Base-by-base conservation (phyloP, 1,140 invertebrate genomes). In the Hylaeus volcanicus region DNA sequence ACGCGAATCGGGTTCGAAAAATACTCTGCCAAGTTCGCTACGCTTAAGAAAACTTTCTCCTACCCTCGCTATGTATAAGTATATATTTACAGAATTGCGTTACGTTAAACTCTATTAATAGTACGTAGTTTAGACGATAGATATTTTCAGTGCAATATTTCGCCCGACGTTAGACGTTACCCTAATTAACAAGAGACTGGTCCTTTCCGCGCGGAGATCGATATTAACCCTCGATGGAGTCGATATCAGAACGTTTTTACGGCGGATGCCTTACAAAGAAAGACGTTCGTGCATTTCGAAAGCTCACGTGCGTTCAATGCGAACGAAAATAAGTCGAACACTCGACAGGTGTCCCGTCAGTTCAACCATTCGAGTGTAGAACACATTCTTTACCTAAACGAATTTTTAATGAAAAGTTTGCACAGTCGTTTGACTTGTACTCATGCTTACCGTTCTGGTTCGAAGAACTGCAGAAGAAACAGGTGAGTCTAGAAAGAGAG, bases 91-190 rank as follows among this genome's bases (percentile, higher is more conserved):
- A 84, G 70, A 83, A 12, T 53, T 75, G 51, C 51, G 39, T 74
- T 74, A 60, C 26, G 45, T 37, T 72, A 60, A 56, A 75, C 5
- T 45, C 51, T 77, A 76, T 45, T 58, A 48, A 41, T 69, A 69
- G 51, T 61, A 53, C 74, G 65, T 78, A 70, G 64, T 55, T 76
- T 58, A 71, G 37, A 45, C 73, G 55, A 79, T 79, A 71, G 58
- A 84, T 83, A 74, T 83, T 79, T 81, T 76, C 74, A 84, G 82
- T 85, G 82, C 78, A 80, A 85, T 60, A 84, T 60, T 70, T 81
- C 74, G 70, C 60, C 51, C 72, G 58, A 39, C 58, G 66, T 53
- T 81, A 41, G 58, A 84, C 51, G 43, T 64, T 81, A 79, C 81
- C 41, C 64, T 81, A 80, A 45, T 63, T 73, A 68, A 68, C 70